These are phyloP conservation scores for Nephrocerus scutellatus DNA, from an alignment of 2,888 invertebrate genomes.

Conservation along the genomic window DNA sequence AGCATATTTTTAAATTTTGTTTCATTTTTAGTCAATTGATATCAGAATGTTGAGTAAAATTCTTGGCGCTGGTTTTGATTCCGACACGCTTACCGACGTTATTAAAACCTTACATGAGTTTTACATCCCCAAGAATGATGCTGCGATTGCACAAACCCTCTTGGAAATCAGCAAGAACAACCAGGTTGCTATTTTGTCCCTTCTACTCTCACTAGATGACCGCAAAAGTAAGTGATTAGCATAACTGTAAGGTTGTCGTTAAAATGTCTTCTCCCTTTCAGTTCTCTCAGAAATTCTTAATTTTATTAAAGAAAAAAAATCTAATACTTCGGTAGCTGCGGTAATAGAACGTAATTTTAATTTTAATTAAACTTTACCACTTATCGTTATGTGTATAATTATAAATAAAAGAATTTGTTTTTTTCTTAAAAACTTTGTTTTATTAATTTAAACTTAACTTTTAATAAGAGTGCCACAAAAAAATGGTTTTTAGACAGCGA, in stretches of 20 bases:
- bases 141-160: slow-evolving; percentile 28
- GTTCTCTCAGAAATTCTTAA: slow-evolving; percentile 30
- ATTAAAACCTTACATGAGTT: slow-evolving; percentile 34
- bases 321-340: slow-evolving; percentile 20
- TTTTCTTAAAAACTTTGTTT: neutral
- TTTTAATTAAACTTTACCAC: slow-evolving; percentile 17
- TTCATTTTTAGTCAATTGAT: slow-evolving; percentile 32
- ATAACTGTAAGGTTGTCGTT: neutral
- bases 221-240: slow-evolving; percentile 30
- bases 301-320: slow-evolving; percentile 27
- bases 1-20: slow-evolving; percentile 1
- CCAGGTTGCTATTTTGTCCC: slow-evolving; percentile 36
- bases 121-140: slow-evolving; percentile 34
- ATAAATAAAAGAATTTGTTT: neutral
- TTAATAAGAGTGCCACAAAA: neutral
- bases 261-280: slow-evolving; percentile 17
- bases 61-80: slow-evolving; percentile 44
- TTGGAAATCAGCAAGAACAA: slow-evolving; percentile 41
- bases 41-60: slow-evolving; percentile 35
- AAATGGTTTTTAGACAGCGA: slow-evolving; percentile 53
- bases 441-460: slow-evolving; percentile 1
- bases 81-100: slow-evolving; percentile 37
- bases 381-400: neutral
- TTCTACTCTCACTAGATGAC: slow-evolving; percentile 40
- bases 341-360: slow-evolving; percentile 29